A percentile compares a stretch with the other conserved stretches of the same genome.
phyloP scores from a whole-genome alignment of 1,140 invertebrate genomes.

The Dreissena rostriformis region DNA sequence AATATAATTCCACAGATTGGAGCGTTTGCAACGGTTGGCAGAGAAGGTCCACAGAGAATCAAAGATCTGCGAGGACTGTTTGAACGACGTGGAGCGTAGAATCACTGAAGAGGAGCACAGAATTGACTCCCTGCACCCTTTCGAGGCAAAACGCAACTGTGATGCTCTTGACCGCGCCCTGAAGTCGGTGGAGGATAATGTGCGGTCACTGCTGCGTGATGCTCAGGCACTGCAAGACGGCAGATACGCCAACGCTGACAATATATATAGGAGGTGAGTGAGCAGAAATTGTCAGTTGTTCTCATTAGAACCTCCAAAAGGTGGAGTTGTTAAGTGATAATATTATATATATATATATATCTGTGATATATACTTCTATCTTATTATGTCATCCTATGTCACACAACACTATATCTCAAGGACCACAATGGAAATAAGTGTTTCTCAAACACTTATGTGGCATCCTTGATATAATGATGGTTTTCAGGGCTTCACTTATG shows the following conservation, averaged over 20 bases:
- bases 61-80: constrained; percentile 92
- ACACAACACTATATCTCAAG: no score
- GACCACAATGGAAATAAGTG: no score
- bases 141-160: constrained; percentile 96
- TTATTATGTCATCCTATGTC: no score
- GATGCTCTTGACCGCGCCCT: constrained; percentile 95
- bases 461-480: no score
- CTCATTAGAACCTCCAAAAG: no score
- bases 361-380: no score
- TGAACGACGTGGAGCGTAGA: constrained; percentile 93
- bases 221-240: constrained; percentile 94
- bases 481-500: no score
- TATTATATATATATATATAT: no score
- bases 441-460: no score
- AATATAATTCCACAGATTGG: constrained; percentile 84
- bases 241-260: constrained; percentile 86
- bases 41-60: constrained; percentile 97
- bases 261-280: constrained; percentile 81
- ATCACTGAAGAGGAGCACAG: constrained; percentile 94
- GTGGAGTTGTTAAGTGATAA: no score
- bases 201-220: constrained; percentile 95
- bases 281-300: no score
- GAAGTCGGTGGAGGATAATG: constrained; percentile 91
- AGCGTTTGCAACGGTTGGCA: constrained; percentile 94
- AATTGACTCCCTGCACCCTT: constrained; percentile 93